phyloP scores from a whole-genome alignment of 2,888 invertebrate genomes.

The Homarus gammarus region DNA sequence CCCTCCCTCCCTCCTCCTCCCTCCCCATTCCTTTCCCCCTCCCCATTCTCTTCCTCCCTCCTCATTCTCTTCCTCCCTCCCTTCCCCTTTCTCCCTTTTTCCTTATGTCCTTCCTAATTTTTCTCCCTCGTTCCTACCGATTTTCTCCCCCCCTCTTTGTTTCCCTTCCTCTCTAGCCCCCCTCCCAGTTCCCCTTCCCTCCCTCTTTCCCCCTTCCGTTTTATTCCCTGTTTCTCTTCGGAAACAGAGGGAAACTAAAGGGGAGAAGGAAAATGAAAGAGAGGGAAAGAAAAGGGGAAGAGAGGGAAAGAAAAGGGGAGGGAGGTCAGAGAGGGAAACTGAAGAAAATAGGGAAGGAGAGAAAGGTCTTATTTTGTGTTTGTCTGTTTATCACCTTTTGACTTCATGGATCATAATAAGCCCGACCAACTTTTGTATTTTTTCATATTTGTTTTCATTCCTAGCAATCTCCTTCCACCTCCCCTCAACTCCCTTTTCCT shows the following conservation, averaged over 20 bases:
- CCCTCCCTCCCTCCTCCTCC: neutral
- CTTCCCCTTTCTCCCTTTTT: neutral
- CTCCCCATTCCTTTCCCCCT: neutral
- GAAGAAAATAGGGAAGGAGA: neutral
- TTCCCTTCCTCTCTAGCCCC: slow-evolving; percentile 17
- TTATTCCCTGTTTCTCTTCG: neutral
- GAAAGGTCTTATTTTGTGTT: too few relatives aligned
- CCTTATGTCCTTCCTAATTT: neutral
- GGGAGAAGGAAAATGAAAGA: too few relatives aligned
- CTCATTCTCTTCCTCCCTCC: neutral
- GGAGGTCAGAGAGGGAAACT: too few relatives aligned
- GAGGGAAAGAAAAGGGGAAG: too few relatives aligned
- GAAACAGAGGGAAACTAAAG: too few relatives aligned
- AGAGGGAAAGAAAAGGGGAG: too few relatives aligned
- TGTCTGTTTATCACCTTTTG: too few relatives aligned
- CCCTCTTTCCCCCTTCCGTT: too few relatives aligned
- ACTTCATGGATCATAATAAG: too few relatives aligned
- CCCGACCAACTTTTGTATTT: too few relatives aligned
- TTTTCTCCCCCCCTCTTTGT: slow-evolving; percentile 10
- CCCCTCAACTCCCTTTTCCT: slow-evolving; percentile 10
- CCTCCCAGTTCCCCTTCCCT: slow-evolving; percentile 4
- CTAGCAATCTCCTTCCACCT: too few relatives aligned
- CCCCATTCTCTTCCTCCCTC: neutral
- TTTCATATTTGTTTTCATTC: too few relatives aligned
- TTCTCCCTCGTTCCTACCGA: neutral